phyloP scores from a whole-genome alignment of 2,888 invertebrate genomes.

The Megaustenia siamemsis region DNA sequence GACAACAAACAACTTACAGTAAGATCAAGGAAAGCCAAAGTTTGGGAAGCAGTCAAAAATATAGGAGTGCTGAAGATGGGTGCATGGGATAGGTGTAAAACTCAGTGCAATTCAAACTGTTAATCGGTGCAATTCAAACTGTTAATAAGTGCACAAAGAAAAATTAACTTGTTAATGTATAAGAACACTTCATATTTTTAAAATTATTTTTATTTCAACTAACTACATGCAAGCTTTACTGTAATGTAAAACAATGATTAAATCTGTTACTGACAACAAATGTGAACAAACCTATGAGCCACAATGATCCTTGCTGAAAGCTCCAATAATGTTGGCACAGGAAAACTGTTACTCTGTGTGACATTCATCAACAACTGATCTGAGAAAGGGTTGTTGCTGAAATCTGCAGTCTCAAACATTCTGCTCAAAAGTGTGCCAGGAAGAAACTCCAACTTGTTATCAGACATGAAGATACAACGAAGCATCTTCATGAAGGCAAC shows the following conservation, averaged over 20 bases:
- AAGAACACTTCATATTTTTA: too few species aligned
- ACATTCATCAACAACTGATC: background rate
- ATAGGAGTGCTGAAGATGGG: too few species aligned
- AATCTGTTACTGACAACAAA: background rate
- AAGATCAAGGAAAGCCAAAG: too few species aligned
- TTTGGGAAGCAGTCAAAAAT: too few species aligned
- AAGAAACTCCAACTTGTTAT: slow-evolving; percentile 40
- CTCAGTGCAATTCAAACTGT: too few species aligned
- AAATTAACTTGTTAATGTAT: too few species aligned
- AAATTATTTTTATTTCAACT: too few species aligned
- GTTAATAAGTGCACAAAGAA: too few species aligned
- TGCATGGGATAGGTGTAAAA: too few species aligned
- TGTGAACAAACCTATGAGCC: slow-evolving; percentile 5
- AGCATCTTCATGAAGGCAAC: slow-evolving; percentile 25
- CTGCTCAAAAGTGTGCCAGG: slow-evolving; percentile 33
- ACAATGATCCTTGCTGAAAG: slow-evolving; percentile 29
- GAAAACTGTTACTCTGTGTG: background rate
- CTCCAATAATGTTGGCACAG: slow-evolving; percentile 42
- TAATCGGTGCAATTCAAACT: too few species aligned
- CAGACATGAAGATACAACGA: background rate
- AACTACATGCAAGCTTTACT: too few species aligned
- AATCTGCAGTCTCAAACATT: slow-evolving; percentile 23
- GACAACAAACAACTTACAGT: too few species aligned
- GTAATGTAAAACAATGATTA: background rate
- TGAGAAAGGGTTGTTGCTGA: slow-evolving; percentile 40